Conservation (phyloP, 2,888 invertebrate species). For the Anaspis maculata region DNA sequence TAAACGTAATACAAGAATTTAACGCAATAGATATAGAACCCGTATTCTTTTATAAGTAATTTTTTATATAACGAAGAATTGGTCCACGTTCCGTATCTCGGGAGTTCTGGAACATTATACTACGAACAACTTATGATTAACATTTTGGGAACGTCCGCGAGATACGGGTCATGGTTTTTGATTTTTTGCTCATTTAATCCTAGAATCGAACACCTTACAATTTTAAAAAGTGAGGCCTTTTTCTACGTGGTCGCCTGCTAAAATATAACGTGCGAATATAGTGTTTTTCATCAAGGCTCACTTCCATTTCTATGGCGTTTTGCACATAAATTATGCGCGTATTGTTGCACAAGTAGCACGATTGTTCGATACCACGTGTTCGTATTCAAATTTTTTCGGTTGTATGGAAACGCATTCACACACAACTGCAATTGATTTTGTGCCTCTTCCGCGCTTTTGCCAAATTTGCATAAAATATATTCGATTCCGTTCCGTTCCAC, state of each 20-base stretch:
- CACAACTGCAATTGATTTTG: conserved; percentile 26
- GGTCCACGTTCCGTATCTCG: conserved; percentile 34
- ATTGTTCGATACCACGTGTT: conserved; percentile 33
- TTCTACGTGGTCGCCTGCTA: conserved; percentile 15
- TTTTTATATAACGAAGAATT: conserved; percentile 37
- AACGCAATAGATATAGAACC: conserved; percentile 38
- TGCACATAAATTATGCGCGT: conserved; percentile 35
- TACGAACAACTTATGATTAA: conserved; percentile 42
- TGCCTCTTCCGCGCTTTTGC: conserved; percentile 1
- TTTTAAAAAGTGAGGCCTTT: conserved; percentile 17
- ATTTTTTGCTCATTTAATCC: conserved; percentile 41
- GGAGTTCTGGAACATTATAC: conserved; percentile 40
- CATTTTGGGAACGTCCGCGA: conserved; percentile 37
- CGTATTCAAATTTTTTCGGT: conserved; percentile 35
- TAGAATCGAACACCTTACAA: conserved; percentile 28
- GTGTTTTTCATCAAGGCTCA: conserved; percentile 24
- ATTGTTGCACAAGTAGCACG: conserved; percentile 35
- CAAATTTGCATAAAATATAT: conserved; percentile 24
- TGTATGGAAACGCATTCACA: conserved; percentile 20
- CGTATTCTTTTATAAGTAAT: too few species aligned
- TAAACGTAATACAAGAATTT: conserved; percentile 22
- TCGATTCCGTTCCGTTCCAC: too few species aligned
- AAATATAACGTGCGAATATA: conserved; percentile 18
- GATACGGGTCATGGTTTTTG: conserved; percentile 39
- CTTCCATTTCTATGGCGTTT: conserved; percentile 28